Percentiles rank a stretch among this genome's conserved stretches.
Evolutionary conservation across 1,140 invertebrate genomes (phyloP).

Genomic region (Tribolium castaneum): DNA sequence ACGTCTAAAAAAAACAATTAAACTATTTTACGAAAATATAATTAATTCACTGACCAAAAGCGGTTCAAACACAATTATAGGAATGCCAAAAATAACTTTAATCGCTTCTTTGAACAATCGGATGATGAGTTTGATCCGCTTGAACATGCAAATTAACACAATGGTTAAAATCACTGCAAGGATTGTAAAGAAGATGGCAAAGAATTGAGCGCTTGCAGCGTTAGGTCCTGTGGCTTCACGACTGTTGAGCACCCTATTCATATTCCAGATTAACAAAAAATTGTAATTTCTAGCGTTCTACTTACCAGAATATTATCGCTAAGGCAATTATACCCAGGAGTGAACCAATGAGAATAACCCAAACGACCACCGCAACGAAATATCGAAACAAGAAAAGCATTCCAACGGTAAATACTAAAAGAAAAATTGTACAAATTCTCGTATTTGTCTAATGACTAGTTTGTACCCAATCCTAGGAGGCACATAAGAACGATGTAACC

Average conservation of each 20-base stretch:
- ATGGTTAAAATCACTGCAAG: slow-evolving; percentile 73
- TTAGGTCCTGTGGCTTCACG: background rate
- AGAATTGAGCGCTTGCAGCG: background rate
- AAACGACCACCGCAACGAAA: slow-evolving; percentile 73
- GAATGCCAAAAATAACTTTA: slow-evolving; percentile 77
- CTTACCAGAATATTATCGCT: slow-evolving; percentile 74
- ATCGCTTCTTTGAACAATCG: slow-evolving; percentile 81
- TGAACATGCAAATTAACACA: slow-evolving; percentile 77
- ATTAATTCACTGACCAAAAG: slow-evolving; percentile 69
- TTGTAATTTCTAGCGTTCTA: slow-evolving; percentile 40
- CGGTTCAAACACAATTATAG: slow-evolving; percentile 80
- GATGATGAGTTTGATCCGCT: slow-evolving; percentile 76
- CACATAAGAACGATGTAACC: slow-evolving; percentile 1
- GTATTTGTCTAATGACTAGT: background rate
- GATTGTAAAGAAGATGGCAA: slow-evolving; percentile 64
- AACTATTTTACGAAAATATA: background rate
- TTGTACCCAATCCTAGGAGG: slow-evolving; percentile 26
- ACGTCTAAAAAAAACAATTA: slow-evolving; percentile 47
- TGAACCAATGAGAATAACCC: slow-evolving; percentile 72
- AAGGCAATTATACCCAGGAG: slow-evolving; percentile 69
- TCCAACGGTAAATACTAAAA: slow-evolving; percentile 69
- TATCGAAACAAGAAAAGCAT: slow-evolving; percentile 73
- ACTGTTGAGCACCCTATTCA: background rate
- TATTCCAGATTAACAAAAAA: background rate
- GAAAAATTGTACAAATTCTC: slow-evolving; percentile 15